Base-by-base conservation (phyloP, 2,113 vertebrate genomes). In the Lamprotornis superbus region DNA sequence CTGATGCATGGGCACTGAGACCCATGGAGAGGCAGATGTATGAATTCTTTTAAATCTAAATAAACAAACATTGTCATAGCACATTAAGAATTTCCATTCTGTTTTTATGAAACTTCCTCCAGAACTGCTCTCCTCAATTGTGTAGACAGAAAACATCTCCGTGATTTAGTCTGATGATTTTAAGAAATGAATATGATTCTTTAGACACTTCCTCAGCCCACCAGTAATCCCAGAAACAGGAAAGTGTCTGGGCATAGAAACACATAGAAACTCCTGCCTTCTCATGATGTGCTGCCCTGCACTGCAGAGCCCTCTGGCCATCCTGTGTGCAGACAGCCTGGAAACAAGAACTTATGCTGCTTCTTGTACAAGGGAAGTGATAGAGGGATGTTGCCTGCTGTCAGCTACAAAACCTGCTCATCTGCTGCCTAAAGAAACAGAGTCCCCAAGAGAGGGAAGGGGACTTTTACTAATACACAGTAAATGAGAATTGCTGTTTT, bases 11-110 rank as follows among this genome's bases (percentile, higher is more conserved):
- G 35, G 35, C 42, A 52, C 13, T 40, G 59, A 78, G 68, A 75
- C 20, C 11, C 20, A 23, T 40, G 22, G 31, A 92, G 47, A 83
- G 14, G 39, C n/a, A 73, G 27, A 88, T 86, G 23, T 63, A 6
- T 88, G 78, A 63, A 67, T 77, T 1, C 33, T 87, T 93, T 93
- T 42, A 92, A 64, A 52, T 88, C 30, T 70, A 74, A 82, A 65
- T 76, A 83, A 90, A 27, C 47, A 91, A 88, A 52, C 3, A 0
- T 83, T 76, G 20, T 47, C n/a, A 31, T 11, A 56, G 24, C 23
- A 44, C 37, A 24, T n/a, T 35, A 56, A n/a, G 6, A 16, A 42
- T 92, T 93, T 81, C 47, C 11, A 17, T 92, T 90, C 42, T 60
- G 5, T 42, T 87, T 40, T 88, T 71, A 44, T 35, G 40, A 64